Percentiles rank a stretch among this genome's conserved stretches.
phyloP scores from a whole-genome alignment of 1,140 invertebrate genomes.

The Heliothis subflexa region DNA sequence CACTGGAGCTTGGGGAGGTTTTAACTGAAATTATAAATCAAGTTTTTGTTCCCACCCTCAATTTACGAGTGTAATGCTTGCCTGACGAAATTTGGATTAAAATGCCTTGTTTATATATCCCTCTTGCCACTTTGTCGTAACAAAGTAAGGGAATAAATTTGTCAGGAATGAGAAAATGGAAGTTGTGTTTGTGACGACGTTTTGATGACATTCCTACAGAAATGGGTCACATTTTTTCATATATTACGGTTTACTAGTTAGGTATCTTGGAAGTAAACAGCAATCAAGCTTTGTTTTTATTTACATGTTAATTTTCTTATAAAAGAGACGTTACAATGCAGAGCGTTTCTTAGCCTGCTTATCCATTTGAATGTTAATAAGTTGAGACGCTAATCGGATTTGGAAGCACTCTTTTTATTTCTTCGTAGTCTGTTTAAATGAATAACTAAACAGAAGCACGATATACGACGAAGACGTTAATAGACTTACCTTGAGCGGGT shows the following conservation, averaged over 20 bases:
- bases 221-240: conserved; percentile 16
- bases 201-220: conserved; percentile 27
- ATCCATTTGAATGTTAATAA: conserved; percentile 31
- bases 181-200: conserved; percentile 16
- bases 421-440: not conserved
- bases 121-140: conserved; percentile 42
- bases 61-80: conserved; percentile 40
- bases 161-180: conserved; percentile 28
- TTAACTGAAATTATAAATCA: conserved; percentile 46
- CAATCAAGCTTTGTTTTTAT: conserved; percentile 33
- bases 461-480: conserved; percentile 4
- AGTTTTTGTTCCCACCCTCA: conserved; percentile 41
- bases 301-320: conserved; percentile 36
- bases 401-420: conserved; percentile 38
- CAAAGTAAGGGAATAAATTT: conserved; percentile 40
- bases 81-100: conserved; percentile 45
- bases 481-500: conserved; percentile 93
- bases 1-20: conserved; percentile 41
- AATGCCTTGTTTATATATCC: conserved; percentile 44
- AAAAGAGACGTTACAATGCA: conserved; percentile 33
- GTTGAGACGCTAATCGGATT: conserved; percentile 37
- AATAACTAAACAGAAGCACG: not conserved
- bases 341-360: conserved; percentile 27
- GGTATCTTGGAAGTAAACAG: not conserved
- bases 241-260: not conserved